Evolutionary conservation across 2,888 invertebrate genomes (phyloP).

Genomic region (Melipona beecheii): DNA sequence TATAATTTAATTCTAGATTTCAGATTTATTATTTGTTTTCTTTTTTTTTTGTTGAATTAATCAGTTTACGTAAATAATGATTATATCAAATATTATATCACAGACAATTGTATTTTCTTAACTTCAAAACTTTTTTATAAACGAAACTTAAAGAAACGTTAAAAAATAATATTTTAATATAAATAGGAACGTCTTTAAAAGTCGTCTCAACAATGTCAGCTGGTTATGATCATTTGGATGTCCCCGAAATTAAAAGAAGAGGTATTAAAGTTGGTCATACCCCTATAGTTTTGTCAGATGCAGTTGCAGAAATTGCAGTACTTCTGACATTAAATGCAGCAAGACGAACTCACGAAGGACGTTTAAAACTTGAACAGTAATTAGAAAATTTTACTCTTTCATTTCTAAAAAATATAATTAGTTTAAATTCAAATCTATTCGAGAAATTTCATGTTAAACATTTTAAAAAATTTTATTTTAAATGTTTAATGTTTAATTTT

Average conservation of each 20-base stretch:
- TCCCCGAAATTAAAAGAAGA: conserved; percentile 88
- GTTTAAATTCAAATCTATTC: background rate
- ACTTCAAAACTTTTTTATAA: background rate
- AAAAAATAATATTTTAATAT: background rate
- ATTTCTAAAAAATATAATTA: background rate
- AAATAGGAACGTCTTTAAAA: conserved; percentile 88
- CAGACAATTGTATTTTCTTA: background rate
- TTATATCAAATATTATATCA: background rate
- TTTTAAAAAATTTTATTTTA: background rate
- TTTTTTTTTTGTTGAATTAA: background rate
- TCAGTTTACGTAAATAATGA: background rate
- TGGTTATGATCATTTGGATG: conserved; percentile 93
- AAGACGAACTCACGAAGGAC: conserved; percentile 91
- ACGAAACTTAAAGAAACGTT: background rate
- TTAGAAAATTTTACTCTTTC: conserved; percentile 10
- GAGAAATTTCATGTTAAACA: background rate
- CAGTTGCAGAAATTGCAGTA: conserved; percentile 93
- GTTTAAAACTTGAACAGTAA: conserved; percentile 87
- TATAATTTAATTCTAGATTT: background rate
- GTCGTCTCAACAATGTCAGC: conserved; percentile 93
- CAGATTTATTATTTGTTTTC: background rate
- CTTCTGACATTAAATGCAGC: conserved; percentile 91
- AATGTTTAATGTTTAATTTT: too few species aligned
- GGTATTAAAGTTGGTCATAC: conserved; percentile 93
- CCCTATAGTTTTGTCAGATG: conserved; percentile 89